Base-by-base conservation (phyloP, 2,113 vertebrate species). In the Syrrhaptes paradoxus region DNA sequence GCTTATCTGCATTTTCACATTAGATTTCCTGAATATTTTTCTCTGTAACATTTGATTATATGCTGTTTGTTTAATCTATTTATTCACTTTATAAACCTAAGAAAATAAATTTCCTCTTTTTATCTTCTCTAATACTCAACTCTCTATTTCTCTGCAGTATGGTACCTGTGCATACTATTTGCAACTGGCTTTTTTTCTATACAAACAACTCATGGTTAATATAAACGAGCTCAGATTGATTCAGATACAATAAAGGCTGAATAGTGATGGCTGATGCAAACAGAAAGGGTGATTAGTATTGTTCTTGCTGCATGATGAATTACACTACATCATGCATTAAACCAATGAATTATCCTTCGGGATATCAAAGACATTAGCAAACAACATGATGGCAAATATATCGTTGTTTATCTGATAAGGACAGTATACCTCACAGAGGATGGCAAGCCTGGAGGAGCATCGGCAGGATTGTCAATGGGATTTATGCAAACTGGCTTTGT, bases 151-250 rank as follows among this genome's bases (percentile, higher is more conserved):
- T 93, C 55, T 71, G 54, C 90, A 49, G n/a, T 58, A 59, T 36
- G 74, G 52, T 71, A 90, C 52, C 24, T 85, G 31, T 82, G 62
- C 46, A 54, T 68, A 67, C 70, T 90, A 87, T 93, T 94, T 94
- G 51, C 54, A 67, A 45, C 71, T 85, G 87, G 32, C 16, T 92
- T 94, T 91, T 91, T 96, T 96, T 87, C 85, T 89, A 15, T 91
- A 91, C 67, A 98, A 98, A 98, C 97, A 98, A 95, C 94, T 97
- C 93, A 96, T 59, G 80, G 98, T 98, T 99, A 98, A 98, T 98
- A 99, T 97, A 98, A 99, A 99, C 89, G 98, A 98, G 97, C 76
- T 95, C 83, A 98, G 98, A 98, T 98, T 98, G 97, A 97, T 98
- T 98, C 97, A 97, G 98, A 98, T 98, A 98, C 93, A 95, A 87